Base-by-base conservation (phyloP, 2,888 invertebrate species). In the Xestia rhomboidea region DNA sequence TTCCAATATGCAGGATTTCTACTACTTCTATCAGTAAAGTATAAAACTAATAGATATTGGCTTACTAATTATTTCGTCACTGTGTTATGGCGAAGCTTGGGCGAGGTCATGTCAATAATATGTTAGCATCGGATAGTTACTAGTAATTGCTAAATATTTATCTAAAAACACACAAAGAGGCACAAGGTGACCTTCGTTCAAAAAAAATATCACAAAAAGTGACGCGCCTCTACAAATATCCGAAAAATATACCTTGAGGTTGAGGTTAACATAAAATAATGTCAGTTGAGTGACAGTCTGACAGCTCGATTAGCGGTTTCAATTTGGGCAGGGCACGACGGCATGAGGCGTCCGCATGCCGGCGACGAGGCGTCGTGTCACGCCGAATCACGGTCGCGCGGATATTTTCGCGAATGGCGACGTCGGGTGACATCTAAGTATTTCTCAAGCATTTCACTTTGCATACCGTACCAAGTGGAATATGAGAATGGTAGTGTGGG, bases 271-370 rank as follows among this genome's bases (percentile, higher is more conserved):
- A 78, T 77, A 73, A 77, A 79, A 87, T 84, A 83, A 77, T 66
- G 74, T 81, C 68, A 77, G 75, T 71, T 79, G 87, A 88, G 86
- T 82, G 90, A 90, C 85, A 90, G 85, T 73, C 68, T 82, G 90
- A 89, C 86, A 89, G 89, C 80, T 87, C 87, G 85, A 89, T 86
- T 88, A 90, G 86, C 76, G 68, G 79, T 88, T 89, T 89, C 89
- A 89, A 89, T 89, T 87, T 89, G 79, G 67, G 84, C 64, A 76
- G 68, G 86, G 82, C 81, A 67, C 76, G 77, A 67, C 30, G 80
- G 77, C 73, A 64, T 63, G 71, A 76, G 70, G 66, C 77, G 72
- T 73, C 68, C 69, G 79, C 76, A 68, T 76, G 74, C 68, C 76
- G 34, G 51, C 46, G 68, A 27, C 73, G 68, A 73, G 76, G 76